phyloP scores from a whole-genome alignment of 2,113 vertebrate genomes.

The Strix aluco region DNA sequence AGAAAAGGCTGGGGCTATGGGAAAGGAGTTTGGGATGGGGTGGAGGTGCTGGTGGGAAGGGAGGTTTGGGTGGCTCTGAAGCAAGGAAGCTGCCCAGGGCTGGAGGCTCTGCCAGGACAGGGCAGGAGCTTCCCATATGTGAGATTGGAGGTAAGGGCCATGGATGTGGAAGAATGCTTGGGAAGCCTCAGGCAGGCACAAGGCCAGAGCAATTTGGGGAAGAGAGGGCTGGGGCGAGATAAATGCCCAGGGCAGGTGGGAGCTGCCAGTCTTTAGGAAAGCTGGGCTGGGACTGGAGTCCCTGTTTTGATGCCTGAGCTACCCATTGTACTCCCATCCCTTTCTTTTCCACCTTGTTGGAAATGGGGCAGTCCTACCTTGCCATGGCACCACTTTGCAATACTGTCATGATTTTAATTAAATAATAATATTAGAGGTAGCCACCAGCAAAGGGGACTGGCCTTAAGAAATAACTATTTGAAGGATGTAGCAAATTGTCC shows the following conservation, averaged over 20 bases:
- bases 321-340: not conserved
- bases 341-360: not conserved
- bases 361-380: not conserved
- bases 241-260: not conserved
- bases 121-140: not conserved
- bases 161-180: not conserved
- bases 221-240: not conserved
- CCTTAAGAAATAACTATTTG: not conserved
- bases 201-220: not conserved
- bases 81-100: not conserved
- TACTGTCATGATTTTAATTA: not conserved
- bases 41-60: not conserved
- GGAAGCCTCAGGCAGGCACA: not conserved
- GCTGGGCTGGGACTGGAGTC: not conserved
- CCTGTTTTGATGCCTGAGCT: not conserved
- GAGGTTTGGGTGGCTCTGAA: not conserved
- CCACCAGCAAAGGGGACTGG: not conserved
- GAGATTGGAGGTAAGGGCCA: rapidly evolving
- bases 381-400: not conserved
- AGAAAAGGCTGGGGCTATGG: too few relatives aligned
- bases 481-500: not conserved
- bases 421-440: not conserved
- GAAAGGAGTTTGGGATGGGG: not conserved
- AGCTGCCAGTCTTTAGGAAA: not conserved
- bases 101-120: not conserved